Conservation (phyloP, 2,888 invertebrate species). For the Pterostichus niger region DNA sequence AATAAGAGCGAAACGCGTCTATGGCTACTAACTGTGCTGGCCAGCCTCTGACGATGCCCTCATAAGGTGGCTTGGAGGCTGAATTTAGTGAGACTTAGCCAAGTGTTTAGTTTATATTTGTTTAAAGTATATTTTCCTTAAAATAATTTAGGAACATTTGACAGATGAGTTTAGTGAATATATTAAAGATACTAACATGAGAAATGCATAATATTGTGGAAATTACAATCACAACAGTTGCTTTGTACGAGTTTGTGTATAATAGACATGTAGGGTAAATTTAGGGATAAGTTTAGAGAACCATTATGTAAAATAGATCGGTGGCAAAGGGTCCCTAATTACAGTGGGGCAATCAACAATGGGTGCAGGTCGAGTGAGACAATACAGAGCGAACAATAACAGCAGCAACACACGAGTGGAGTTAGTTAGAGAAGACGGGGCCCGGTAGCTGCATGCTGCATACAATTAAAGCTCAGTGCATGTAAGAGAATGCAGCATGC, state of each 20-base stretch:
- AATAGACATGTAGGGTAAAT: constrained; percentile 42
- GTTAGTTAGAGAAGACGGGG: background rate
- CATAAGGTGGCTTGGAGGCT: too few relatives aligned
- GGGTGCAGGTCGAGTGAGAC: background rate
- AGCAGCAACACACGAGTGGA: background rate
- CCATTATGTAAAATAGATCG: constrained; percentile 39
- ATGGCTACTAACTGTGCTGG: too few relatives aligned
- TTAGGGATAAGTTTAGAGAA: constrained; percentile 44
- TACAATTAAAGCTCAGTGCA: constrained; percentile 55
- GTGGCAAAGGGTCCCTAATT: constrained; percentile 29
- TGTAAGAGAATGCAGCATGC: constrained; percentile 50
- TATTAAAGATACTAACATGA: too few relatives aligned
- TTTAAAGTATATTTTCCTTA: too few relatives aligned
- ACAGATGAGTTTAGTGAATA: too few relatives aligned
- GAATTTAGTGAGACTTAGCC: too few relatives aligned
- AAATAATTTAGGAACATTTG: too few relatives aligned
- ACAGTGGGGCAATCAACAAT: constrained; percentile 39
- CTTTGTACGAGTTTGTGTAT: background rate
- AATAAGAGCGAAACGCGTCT: too few relatives aligned
- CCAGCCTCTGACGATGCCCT: too few relatives aligned
- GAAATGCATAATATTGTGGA: too few relatives aligned
- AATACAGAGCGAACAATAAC: constrained; percentile 12
- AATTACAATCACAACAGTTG: background rate
- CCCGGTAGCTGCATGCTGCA: constrained; percentile 18
- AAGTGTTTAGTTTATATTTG: too few relatives aligned